Evolutionary conservation across 2,113 vertebrate genomes (phyloP).

Genomic region (Deroptyus accipitrinus): DNA sequence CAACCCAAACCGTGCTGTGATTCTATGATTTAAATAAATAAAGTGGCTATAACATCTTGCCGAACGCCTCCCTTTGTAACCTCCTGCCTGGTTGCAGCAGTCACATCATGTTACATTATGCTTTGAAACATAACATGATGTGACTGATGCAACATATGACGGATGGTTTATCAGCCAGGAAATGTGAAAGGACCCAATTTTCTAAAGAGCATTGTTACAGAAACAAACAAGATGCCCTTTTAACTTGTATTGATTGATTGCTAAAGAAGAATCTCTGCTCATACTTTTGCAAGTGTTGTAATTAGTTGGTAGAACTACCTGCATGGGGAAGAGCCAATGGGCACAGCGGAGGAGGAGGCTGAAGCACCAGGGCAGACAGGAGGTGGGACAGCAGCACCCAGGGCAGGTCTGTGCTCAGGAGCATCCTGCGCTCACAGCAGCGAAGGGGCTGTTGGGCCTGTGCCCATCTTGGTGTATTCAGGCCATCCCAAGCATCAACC

Average conservation of each 20-base stretch:
- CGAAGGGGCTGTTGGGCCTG: rapidly evolving
- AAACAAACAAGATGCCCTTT: slow-evolving; percentile 68
- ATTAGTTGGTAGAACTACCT: slow-evolving; percentile 38
- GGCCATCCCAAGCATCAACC: background rate
- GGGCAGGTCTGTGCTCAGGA: background rate
- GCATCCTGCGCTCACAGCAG: rapidly evolving
- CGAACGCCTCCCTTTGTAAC: background rate
- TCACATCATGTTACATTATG: slow-evolving; percentile 8
- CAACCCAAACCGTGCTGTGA: background rate
- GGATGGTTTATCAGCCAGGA: slow-evolving; percentile 54
- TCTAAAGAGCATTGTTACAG: slow-evolving; percentile 66
- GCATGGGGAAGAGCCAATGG: background rate
- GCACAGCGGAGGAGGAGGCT: background rate
- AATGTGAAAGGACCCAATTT: slow-evolving; percentile 60
- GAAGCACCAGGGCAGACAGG: background rate
- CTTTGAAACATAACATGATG: slow-evolving; percentile 52
- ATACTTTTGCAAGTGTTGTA: slow-evolving; percentile 17
- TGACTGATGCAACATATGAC: slow-evolving; percentile 48
- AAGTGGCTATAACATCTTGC: background rate
- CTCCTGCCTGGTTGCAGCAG: slow-evolving; percentile 33
- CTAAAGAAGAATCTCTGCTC: slow-evolving; percentile 55
- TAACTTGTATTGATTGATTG: slow-evolving; percentile 66
- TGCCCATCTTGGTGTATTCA: rapidly evolving
- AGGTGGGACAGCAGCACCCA: background rate
- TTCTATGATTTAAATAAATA: background rate